phyloP scores from a whole-genome alignment of 1,140 invertebrate genomes.

The Drosophila subobscura region DNA sequence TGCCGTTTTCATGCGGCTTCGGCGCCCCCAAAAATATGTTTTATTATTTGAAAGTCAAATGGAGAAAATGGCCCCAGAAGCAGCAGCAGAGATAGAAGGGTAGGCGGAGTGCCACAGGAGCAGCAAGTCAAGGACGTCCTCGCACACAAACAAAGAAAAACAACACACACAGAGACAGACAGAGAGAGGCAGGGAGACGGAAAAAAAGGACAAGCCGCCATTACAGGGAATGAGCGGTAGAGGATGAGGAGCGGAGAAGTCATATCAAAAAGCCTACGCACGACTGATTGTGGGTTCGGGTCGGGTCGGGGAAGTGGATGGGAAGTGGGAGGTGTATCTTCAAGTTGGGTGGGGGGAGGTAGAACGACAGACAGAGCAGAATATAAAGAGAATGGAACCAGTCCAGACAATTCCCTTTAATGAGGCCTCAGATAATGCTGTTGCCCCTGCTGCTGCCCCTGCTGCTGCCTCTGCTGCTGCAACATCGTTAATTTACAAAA shows the following conservation, averaged over 20 bases:
- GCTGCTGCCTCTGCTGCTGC: slow-evolving; percentile 7
- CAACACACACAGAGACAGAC: slow-evolving; percentile 27
- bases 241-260: neutral
- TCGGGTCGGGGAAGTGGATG: neutral
- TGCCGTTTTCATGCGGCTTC: slow-evolving; percentile 66
- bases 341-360: neutral
- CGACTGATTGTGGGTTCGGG: slow-evolving; percentile 30
- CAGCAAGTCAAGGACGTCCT: slow-evolving; percentile 62
- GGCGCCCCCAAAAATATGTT: slow-evolving; percentile 61
- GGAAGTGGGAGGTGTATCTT: neutral
- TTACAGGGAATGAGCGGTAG: slow-evolving; percentile 15
- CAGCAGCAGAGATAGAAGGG: neutral
- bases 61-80: slow-evolving; percentile 55
- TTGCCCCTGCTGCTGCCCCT: slow-evolving; percentile 8
- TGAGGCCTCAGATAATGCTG: slow-evolving; percentile 30
- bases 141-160: slow-evolving; percentile 50
- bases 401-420: slow-evolving; percentile 45
- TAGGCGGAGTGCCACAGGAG: slow-evolving; percentile 2
- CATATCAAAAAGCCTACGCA: slow-evolving; percentile 50
- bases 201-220: slow-evolving; percentile 54
- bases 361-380: neutral
- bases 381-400: slow-evolving; percentile 38
- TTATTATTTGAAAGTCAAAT: slow-evolving; percentile 74
- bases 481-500: slow-evolving; percentile 56
- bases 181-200: neutral